A percentile compares a stretch with the other conserved stretches of the same genome.
phyloP scores from a whole-genome alignment of 1,140 invertebrate species.

The Drosophila ohnishii region DNA sequence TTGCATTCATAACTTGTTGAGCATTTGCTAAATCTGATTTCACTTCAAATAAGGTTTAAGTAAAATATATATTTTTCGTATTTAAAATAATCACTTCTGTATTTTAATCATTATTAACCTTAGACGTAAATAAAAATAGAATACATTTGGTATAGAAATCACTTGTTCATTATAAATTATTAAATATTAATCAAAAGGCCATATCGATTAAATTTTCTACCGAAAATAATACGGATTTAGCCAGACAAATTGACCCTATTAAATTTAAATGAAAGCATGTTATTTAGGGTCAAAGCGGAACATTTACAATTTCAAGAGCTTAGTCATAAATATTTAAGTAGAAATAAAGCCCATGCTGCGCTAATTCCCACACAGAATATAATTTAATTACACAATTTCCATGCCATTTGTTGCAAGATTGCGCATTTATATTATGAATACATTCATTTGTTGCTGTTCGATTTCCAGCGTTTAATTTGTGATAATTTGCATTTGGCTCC shows the following conservation, averaged over 20 bases:
- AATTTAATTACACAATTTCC: constrained; percentile 42
- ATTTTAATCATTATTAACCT: no score
- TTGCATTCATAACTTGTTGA: constrained; percentile 34
- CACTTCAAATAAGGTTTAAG: neutral
- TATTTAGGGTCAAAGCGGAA: neutral
- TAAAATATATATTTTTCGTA: neutral
- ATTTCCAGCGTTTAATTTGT: constrained; percentile 36
- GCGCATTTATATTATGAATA: constrained; percentile 25
- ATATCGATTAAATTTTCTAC: neutral
- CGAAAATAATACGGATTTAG: neutral
- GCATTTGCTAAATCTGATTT: constrained; percentile 24
- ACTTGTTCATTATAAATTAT: neutral
- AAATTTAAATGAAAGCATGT: constrained; percentile 1
- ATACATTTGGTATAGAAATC: rapidly evolving
- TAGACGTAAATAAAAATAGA: neutral
- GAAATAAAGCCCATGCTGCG: constrained; percentile 1
- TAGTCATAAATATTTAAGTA: constrained; percentile 9
- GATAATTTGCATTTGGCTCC: constrained; percentile 24
- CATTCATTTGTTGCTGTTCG: constrained; percentile 10
- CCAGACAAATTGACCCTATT: constrained; percentile 1
- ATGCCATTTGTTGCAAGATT: constrained; percentile 25
- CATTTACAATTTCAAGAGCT: constrained; percentile 14
- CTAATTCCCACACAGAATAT: constrained; percentile 26
- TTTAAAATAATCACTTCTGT: neutral
- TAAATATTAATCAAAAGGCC: neutral